These are phyloP conservation scores for Alectura lathami DNA, from an alignment of 2,113 vertebrate species.

Conservation along the genomic window DNA sequence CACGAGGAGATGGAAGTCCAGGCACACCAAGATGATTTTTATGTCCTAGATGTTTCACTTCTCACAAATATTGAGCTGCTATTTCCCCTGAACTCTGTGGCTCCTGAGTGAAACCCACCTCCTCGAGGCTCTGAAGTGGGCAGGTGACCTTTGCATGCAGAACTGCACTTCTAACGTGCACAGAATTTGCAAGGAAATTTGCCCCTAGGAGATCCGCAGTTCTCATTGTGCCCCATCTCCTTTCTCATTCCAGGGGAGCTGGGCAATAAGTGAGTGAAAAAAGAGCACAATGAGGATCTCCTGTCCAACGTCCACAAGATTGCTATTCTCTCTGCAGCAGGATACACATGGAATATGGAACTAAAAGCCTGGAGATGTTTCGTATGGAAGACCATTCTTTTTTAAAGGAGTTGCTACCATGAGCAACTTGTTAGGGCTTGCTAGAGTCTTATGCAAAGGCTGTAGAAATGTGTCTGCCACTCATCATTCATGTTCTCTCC, in stretches of 20 bases:
- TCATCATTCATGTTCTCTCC: not conserved
- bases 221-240: not conserved
- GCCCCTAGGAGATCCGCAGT: not conserved
- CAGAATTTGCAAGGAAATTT: not conserved
- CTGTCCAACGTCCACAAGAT: rapidly evolving
- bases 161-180: not conserved
- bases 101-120: not conserved
- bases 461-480: not conserved
- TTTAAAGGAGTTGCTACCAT: not conserved
- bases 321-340: not conserved
- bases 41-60: not conserved
- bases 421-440: not conserved
- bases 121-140: not conserved
- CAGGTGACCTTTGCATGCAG: not conserved
- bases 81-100: not conserved
- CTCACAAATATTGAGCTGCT: not conserved
- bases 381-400: not conserved
- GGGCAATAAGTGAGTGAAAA: not conserved
- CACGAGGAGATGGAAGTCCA: not conserved
- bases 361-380: not conserved
- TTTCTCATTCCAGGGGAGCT: not conserved
- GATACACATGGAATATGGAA: not conserved
- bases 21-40: not conserved
- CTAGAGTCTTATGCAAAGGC: not conserved
- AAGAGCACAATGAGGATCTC: not conserved